Base-by-base conservation (phyloP, 2,888 invertebrate species). In the Clitarchus hookeri region DNA sequence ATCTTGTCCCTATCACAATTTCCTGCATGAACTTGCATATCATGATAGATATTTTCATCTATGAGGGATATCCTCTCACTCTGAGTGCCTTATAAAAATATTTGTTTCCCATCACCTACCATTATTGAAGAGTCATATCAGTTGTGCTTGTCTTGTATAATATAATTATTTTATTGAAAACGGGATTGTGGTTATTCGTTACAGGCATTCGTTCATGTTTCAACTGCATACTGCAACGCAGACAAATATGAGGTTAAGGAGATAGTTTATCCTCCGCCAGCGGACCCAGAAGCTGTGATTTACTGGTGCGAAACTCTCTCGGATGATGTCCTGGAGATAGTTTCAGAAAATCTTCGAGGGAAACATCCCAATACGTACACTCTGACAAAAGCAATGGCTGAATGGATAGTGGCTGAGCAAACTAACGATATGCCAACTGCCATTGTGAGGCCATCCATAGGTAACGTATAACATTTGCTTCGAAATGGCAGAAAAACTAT, bases 151-250 rank as follows among this genome's bases (percentile, higher is more conserved):
- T 36, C 36, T 1, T 36, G 36, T 48, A n/a, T 48, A 48, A 48
- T 48, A 16, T 48, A 11, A 0, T 48, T 11, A 2, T 48, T 48
- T 2, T 48, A 8, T 48, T 48, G 48, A 48, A 13, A 48, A 48
- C 6, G 11, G 48, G 8, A 65, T 26, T 83, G 27, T 83, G 84
- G 23, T 84, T 26, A 27, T 83, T 65, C 13, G 53, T 89, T 89
- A 12, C 91, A 95, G 94, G 92, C 96, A 6, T 94, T 96, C 90
- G 93, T 95, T 84, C 96, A 98, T 91, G 94, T 98, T 11, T 98
- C 98, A 2, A 98, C 98, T 0, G 95, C 98, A 0, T 98, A 98
- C 91, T 97, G 93, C 84, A 93, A 93, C 89, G 93, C 93, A 89
- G 92, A 93, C 88, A 90, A 92, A 87, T 90, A 90, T n/a, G 94